Conservation (phyloP, 2,888 invertebrate genomes). For the Synergus umbraculus region DNA sequence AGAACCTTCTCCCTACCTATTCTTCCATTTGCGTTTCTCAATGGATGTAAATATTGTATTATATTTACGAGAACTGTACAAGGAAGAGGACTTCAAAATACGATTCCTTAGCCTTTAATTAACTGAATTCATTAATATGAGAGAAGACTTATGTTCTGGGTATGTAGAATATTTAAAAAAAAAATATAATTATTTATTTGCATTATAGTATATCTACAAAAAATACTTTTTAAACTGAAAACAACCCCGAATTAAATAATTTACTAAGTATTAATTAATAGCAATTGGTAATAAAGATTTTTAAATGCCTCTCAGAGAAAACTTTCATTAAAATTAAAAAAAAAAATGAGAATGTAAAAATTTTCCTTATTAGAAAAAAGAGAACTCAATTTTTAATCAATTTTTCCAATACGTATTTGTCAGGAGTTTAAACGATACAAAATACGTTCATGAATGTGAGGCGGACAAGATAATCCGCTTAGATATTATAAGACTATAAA, state of each 20-base stretch:
- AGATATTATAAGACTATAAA: constrained; percentile 35
- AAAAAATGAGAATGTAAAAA: too few species aligned
- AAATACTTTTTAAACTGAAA: not conserved
- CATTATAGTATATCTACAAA: not conserved
- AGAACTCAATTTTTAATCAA: not conserved
- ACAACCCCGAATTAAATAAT: not conserved
- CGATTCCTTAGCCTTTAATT: not conserved
- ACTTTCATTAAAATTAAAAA: too few species aligned
- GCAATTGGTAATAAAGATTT: not conserved
- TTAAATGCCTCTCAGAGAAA: not conserved
- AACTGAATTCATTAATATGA: not conserved
- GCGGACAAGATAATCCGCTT: constrained; percentile 37
- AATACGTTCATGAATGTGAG: constrained; percentile 31
- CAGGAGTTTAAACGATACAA: not conserved
- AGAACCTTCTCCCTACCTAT: not conserved
- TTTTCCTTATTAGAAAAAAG: not conserved
- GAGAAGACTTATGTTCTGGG: not conserved
- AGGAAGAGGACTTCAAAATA: not conserved
- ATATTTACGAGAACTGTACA: not conserved
- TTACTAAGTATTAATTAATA: not conserved
- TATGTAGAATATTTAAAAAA: not conserved
- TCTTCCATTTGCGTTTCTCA: not conserved
- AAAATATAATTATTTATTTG: not conserved
- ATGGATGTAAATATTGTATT: constrained; percentile 1
- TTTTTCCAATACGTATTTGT: constrained; percentile 10